A percentile compares a stretch with the other conserved stretches of the same genome.
Evolutionary conservation across 1,140 invertebrate genomes (phyloP).

Genomic region (Whitmania pigra): DNA sequence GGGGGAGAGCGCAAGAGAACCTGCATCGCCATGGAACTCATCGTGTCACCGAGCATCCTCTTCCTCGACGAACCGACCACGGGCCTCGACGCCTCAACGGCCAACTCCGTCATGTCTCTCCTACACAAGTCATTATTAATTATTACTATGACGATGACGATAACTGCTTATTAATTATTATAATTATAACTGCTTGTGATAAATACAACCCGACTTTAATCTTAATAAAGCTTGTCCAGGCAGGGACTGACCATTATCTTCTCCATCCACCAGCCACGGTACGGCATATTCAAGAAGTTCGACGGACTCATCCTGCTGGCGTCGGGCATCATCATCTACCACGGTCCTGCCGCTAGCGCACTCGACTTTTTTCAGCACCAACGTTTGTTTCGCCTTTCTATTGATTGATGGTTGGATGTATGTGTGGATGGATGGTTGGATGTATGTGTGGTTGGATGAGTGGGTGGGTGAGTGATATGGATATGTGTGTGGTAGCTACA

Average conservation of each 20-base stretch:
- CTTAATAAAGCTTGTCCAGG: constrained; percentile 20
- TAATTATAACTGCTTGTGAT: background rate
- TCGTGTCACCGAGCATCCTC: constrained; percentile 38
- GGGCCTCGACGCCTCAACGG: constrained; percentile 40
- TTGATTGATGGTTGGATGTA: too few species aligned
- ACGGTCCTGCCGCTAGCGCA: constrained; percentile 22
- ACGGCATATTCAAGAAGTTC: constrained; percentile 27
- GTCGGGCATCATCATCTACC: constrained; percentile 25
- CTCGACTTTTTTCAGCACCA: constrained; percentile 24
- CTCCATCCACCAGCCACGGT: constrained; percentile 29
- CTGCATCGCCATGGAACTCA: constrained; percentile 42
- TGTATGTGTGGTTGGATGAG: too few species aligned
- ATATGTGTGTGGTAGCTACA: too few species aligned
- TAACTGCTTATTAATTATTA: constrained; percentile 17
- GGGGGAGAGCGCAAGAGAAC: constrained; percentile 40
- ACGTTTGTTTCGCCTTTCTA: background rate
- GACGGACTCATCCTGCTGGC: constrained; percentile 25
- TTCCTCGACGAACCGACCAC: constrained; percentile 44
- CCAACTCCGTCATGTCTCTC: constrained; percentile 37
- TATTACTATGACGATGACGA: too few species aligned
- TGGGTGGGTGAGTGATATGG: too few species aligned
- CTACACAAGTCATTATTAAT: constrained; percentile 28
- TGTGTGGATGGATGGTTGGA: too few species aligned
- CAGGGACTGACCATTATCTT: constrained; percentile 28
- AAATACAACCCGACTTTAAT: too few species aligned